These are phyloP conservation scores for Tadarida brasiliensis DNA, from an alignment of 2,797 vertebrate genomes.

Conservation along the genomic window DNA sequence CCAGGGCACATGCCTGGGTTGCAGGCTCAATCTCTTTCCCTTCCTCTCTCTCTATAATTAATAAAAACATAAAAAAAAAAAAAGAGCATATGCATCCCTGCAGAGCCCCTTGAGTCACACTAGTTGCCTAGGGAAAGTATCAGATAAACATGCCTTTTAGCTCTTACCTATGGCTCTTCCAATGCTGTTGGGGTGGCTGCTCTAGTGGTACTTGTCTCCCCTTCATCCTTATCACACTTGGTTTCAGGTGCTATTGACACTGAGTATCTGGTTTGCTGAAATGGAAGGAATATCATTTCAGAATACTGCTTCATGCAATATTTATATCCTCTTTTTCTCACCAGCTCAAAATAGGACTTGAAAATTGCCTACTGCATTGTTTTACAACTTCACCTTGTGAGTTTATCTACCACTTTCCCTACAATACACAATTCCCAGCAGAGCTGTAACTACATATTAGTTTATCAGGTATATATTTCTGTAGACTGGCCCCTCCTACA, in stretches of 20 bases:
- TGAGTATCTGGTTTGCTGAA: background rate
- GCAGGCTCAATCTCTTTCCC: background rate
- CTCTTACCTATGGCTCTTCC: background rate
- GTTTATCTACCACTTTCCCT: constrained; percentile 4
- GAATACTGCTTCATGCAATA: constrained; percentile 19
- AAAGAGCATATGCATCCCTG: background rate
- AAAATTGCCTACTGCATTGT: constrained; percentile 49
- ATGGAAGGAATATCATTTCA: constrained; percentile 21
- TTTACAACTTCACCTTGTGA: constrained; percentile 50
- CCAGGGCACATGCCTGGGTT: background rate
- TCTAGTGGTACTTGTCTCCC: background rate
- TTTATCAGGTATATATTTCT: background rate
- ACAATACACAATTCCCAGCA: background rate
- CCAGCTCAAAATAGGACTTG: constrained; percentile 42
- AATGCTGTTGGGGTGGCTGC: background rate
- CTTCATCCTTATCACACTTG: background rate
- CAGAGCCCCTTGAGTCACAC: background rate
- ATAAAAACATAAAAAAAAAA: background rate
- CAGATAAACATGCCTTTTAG: background rate
- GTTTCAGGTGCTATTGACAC: constrained; percentile 6
- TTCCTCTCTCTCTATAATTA: background rate
- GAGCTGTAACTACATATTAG: background rate
- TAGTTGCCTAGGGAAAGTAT: background rate
- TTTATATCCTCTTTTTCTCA: constrained; percentile 45
- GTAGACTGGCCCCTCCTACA: background rate